Evolutionary conservation across 2,113 vertebrate genomes (phyloP).

Genomic region (Sitta europaea): DNA sequence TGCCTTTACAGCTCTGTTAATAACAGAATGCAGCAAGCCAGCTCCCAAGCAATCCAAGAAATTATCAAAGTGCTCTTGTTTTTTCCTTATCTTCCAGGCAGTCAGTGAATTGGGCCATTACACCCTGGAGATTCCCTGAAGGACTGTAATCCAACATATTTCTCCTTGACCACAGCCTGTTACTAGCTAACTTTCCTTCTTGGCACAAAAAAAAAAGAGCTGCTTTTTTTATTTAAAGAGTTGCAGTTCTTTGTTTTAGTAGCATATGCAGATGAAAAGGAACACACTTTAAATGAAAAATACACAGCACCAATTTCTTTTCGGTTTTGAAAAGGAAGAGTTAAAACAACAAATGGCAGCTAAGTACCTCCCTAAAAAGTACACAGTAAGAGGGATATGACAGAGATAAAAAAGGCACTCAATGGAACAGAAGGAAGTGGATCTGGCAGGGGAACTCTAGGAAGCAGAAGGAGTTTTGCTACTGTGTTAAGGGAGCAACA

Average conservation of each 20-base stretch:
- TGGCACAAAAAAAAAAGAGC: background rate
- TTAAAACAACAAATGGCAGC: background rate
- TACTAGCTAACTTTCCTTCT: background rate
- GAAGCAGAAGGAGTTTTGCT: background rate
- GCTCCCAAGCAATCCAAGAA: background rate
- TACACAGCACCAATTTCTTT: background rate
- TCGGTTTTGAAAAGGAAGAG: background rate
- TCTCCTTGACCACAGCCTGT: background rate
- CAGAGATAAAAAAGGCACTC: background rate
- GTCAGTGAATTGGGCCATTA: background rate
- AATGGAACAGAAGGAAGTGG: background rate
- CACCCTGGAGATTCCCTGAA: background rate
- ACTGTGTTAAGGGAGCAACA: background rate
- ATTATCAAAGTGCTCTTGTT: slow-evolving; percentile 16
- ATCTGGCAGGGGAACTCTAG: background rate
- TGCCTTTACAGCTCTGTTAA: background rate
- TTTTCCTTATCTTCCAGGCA: background rate
- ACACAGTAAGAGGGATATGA: background rate
- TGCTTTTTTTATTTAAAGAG: background rate
- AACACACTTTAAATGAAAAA: background rate
- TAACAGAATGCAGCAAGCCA: background rate
- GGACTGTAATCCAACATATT: background rate
- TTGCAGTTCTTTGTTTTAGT: background rate
- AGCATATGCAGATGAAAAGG: background rate
- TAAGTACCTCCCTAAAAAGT: background rate